Conservation (phyloP, 2,113 vertebrate species). For the Poeciliopsis retropinna region DNA sequence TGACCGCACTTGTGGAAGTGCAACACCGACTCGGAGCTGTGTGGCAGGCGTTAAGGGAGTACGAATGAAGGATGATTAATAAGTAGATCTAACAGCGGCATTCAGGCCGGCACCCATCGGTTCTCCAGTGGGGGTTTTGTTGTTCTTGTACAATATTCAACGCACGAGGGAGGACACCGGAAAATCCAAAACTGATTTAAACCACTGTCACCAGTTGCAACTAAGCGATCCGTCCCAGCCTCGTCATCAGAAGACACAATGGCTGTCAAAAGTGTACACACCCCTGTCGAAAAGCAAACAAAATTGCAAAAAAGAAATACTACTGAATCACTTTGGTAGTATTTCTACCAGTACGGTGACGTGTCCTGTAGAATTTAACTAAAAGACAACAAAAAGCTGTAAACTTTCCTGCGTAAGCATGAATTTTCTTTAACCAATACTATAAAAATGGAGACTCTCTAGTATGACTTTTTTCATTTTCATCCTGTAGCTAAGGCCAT, state of each 20-base stretch:
- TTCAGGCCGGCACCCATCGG: not conserved
- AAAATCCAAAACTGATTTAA: slow-evolving; percentile 31
- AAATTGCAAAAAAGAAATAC: no score
- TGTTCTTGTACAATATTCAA: slow-evolving; percentile 32
- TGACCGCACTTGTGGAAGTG: not conserved
- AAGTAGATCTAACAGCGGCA: slow-evolving; percentile 4
- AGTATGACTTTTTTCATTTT: no score
- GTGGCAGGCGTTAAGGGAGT: not conserved
- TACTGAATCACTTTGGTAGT: no score
- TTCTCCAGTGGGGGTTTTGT: slow-evolving; percentile 15
- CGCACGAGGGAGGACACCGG: slow-evolving; percentile 15
- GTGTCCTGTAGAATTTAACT: no score
- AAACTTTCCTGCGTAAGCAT: no score
- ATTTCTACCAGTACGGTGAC: no score
- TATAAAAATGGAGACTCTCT: no score
- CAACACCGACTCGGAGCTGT: not conserved
- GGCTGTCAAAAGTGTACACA: no score
- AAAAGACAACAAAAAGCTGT: no score
- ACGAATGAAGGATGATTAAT: slow-evolving; percentile 26
- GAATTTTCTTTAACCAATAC: no score
- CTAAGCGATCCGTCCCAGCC: slow-evolving; percentile 29
- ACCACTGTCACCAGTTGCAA: slow-evolving; percentile 5
- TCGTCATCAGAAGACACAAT: not conserved
- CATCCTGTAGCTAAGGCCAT: no score
- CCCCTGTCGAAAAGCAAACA: not conserved